Evolutionary conservation across 2,113 vertebrate species (phyloP).

Genomic region (Alces alces): DNA sequence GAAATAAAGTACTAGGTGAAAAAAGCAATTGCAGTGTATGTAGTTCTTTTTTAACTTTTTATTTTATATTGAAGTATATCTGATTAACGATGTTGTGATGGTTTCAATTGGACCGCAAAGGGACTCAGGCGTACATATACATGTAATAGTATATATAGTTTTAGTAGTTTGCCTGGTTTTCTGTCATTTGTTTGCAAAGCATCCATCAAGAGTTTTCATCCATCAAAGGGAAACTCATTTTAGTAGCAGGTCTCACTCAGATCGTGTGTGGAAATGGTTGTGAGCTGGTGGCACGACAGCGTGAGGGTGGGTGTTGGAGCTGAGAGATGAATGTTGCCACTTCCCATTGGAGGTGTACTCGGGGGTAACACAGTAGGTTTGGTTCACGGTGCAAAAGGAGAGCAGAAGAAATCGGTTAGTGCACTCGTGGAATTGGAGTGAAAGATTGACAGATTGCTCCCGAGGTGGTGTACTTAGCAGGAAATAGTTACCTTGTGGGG

Average conservation of each 20-base stretch:
- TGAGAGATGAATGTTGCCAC: background rate
- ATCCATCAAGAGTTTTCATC: background rate
- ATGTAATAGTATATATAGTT: background rate
- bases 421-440: background rate
- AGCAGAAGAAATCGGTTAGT: background rate
- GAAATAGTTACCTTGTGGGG: background rate
- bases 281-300: background rate
- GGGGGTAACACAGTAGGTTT: background rate
- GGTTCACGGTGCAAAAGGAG: background rate
- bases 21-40: background rate
- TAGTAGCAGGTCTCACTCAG: background rate
- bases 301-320: background rate
- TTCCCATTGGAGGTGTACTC: background rate
- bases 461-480: background rate
- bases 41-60: background rate
- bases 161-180: background rate
- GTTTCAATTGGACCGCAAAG: background rate
- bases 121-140: background rate
- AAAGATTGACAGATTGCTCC: background rate
- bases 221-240: background rate
- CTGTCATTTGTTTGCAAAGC: background rate
- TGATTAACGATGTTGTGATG: background rate
- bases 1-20: conserved; percentile 9
- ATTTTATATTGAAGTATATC: background rate
- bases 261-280: background rate